Evolutionary conservation across 2,113 vertebrate genomes (phyloP).

Genomic region (Atractosteus spatula): DNA sequence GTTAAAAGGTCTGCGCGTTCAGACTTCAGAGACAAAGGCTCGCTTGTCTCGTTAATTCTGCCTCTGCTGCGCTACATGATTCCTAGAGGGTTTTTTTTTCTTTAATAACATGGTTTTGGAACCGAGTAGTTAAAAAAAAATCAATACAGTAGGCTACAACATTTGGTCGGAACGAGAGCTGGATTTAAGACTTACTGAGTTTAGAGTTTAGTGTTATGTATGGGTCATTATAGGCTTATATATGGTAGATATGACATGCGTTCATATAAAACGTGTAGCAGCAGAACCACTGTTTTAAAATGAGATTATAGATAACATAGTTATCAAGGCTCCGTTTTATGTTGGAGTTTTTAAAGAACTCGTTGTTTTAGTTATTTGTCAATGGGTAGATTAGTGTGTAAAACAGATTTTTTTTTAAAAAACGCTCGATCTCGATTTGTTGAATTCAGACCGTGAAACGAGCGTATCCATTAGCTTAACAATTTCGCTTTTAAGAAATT

Average conservation of each 20-base stretch:
- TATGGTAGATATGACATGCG: neutral
- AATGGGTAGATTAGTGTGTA: too few relatives aligned
- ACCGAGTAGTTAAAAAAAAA: conserved; percentile 3
- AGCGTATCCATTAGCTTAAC: too few relatives aligned
- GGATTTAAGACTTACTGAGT: neutral
- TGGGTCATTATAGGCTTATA: neutral
- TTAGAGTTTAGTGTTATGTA: neutral
- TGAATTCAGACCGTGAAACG: too few relatives aligned
- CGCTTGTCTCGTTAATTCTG: conserved; percentile 13
- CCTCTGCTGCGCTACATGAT: neutral
- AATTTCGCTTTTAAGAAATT: too few relatives aligned
- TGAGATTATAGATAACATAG: too few relatives aligned
- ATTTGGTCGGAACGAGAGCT: too few relatives aligned
- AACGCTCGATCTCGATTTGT: too few relatives aligned
- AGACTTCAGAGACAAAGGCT: conserved; percentile 5
- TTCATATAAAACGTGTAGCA: conserved; percentile 10
- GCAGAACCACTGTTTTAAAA: neutral
- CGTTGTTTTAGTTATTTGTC: too few relatives aligned
- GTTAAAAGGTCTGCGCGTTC: neutral
- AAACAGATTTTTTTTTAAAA: too few relatives aligned
- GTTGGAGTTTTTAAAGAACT: too few relatives aligned
- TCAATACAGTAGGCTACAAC: neutral
- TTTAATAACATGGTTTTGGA: conserved; percentile 10
- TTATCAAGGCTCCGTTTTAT: too few relatives aligned
- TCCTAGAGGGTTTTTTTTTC: conserved; percentile 9